phyloP scores from a whole-genome alignment of 1,140 invertebrate genomes.

The Drosophila orosa region DNA sequence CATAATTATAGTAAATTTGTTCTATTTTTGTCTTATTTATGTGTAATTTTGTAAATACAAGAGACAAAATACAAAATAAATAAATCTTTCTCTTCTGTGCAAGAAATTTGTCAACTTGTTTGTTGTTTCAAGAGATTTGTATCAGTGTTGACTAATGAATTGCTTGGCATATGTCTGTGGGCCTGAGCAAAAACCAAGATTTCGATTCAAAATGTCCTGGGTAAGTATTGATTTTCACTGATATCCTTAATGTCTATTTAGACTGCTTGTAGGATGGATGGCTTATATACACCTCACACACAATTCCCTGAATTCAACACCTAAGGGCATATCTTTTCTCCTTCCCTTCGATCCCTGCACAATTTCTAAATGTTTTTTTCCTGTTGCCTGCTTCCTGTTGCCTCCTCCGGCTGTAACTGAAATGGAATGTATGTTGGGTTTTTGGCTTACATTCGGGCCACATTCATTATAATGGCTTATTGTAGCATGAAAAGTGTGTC shows the following conservation, averaged over 20 bases:
- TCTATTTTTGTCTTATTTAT: not conserved
- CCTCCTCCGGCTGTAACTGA: constrained; percentile 7
- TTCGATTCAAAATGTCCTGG: constrained; percentile 2
- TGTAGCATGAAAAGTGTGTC: constrained; percentile 81
- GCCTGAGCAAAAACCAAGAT: not conserved
- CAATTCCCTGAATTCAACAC: constrained; percentile 30
- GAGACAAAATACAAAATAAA: not conserved
- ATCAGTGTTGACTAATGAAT: constrained; percentile 21
- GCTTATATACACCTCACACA: constrained; percentile 2
- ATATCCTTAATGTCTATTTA: constrained; percentile 35
- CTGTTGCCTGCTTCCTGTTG: constrained; percentile 32
- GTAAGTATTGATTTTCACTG: constrained; percentile 25
- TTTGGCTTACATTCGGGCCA: constrained; percentile 71
- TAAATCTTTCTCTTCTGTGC: not conserved
- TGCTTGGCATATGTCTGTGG: constrained; percentile 3
- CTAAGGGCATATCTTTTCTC: constrained; percentile 11
- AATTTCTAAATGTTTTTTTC: constrained; percentile 36
- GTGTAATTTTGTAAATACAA: not conserved
- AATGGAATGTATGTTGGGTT: constrained; percentile 60
- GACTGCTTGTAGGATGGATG: constrained; percentile 17
- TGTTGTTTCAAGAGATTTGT: constrained; percentile 6
- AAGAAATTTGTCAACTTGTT: not conserved
- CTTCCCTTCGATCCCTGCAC: not conserved
- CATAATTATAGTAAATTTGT: not conserved
- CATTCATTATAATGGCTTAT: constrained; percentile 82